phyloP scores from a whole-genome alignment of 1,140 invertebrate species.

The Lineus longissimus region DNA sequence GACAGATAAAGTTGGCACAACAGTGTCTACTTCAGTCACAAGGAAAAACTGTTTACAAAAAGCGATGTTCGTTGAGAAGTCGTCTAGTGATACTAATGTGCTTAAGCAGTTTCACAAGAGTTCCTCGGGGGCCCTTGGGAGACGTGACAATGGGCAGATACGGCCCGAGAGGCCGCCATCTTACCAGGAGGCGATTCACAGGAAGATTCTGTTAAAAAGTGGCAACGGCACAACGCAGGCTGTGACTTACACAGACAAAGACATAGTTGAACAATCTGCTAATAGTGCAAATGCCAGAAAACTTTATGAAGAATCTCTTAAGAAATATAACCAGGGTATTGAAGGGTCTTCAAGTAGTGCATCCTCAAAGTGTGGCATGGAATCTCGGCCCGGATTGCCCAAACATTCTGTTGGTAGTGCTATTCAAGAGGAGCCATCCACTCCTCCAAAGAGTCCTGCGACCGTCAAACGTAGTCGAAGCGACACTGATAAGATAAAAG shows the following conservation, averaged over 20 bases:
- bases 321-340: conserved; percentile 41
- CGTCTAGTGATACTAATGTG: background rate
- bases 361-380: too few relatives aligned
- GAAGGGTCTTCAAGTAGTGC: background rate
- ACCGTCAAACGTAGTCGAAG: too few relatives aligned
- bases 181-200: conserved; percentile 39
- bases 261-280: conserved; percentile 44
- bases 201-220: conserved; percentile 35
- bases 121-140: background rate
- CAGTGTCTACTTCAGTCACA: too few relatives aligned
- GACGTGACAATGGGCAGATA: background rate
- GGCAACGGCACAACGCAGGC: conserved; percentile 20
- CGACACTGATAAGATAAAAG: too few relatives aligned
- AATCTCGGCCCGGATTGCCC: too few relatives aligned
- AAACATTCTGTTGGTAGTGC: too few relatives aligned
- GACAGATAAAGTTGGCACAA: too few relatives aligned
- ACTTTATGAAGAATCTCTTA: conserved; percentile 53
- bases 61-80: background rate
- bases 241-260: conserved; percentile 34
- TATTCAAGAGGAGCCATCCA: too few relatives aligned
- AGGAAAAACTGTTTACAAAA: too few relatives aligned
- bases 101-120: background rate
- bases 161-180: conserved; percentile 38
- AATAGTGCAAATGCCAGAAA: conserved; percentile 47
- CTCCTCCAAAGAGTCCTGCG: too few relatives aligned